These are phyloP conservation scores for Phoxinus phoxinus DNA, from an alignment of 2,113 vertebrate species.

Conservation along the genomic window DNA sequence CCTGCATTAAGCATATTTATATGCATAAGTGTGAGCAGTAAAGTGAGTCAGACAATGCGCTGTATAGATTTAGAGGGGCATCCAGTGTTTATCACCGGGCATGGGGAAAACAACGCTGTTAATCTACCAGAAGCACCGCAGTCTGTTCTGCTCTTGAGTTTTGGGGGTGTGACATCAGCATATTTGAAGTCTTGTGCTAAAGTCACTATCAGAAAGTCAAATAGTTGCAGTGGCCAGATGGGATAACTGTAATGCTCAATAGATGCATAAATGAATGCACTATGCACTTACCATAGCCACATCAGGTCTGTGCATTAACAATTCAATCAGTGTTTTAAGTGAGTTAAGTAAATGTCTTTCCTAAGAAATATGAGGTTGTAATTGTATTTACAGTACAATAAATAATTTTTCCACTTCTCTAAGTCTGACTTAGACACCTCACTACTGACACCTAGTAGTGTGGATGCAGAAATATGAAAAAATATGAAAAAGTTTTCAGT, in stretches of 20 bases:
- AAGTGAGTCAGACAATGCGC: conserved; percentile 19
- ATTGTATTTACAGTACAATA: neutral
- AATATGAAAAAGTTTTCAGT: neutral
- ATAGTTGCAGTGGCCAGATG: neutral
- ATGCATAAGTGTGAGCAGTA: conserved; percentile 14
- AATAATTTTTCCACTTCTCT: neutral
- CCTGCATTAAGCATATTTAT: conserved; percentile 50
- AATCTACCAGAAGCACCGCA: conserved; percentile 16
- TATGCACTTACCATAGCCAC: neutral
- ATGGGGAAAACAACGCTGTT: neutral
- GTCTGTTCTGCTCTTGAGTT: neutral
- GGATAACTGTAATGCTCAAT: neutral
- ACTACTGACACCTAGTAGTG: neutral
- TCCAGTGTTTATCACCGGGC: conserved; percentile 36
- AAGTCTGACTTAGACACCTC: too few relatives aligned
- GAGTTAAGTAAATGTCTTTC: neutral
- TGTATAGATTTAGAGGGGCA: neutral
- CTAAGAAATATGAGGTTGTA: neutral
- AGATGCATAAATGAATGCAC: neutral
- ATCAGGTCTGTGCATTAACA: neutral
- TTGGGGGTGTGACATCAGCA: neutral
- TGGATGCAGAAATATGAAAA: neutral
- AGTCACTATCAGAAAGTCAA: conserved; percentile 12
- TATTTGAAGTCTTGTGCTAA: conserved; percentile 11
- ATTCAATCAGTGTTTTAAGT: neutral